These are phyloP conservation scores for Otis tarda DNA, from an alignment of 2,113 vertebrate genomes.

Conservation along the genomic window DNA sequence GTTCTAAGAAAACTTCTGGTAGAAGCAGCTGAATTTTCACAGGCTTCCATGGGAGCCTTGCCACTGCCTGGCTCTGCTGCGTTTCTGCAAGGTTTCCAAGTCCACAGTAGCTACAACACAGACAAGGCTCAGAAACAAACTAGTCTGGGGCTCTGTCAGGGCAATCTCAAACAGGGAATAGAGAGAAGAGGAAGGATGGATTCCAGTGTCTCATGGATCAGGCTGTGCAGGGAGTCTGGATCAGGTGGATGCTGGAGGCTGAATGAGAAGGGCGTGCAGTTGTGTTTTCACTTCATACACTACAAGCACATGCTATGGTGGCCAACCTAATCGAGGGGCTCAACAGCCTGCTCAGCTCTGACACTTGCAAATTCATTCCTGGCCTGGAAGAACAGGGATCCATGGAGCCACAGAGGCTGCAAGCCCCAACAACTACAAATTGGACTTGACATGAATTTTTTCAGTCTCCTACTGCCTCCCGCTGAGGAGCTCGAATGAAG, in stretches of 20 bases:
- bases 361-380: neutral
- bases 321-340: neutral
- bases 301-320: neutral
- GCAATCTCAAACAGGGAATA: neutral
- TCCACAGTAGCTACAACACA: neutral
- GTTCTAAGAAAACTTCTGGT: neutral
- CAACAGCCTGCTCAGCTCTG: neutral
- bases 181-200: neutral
- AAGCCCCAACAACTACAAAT: neutral
- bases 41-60: neutral
- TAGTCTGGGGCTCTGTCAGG: neutral
- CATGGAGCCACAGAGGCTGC: neutral
- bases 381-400: neutral
- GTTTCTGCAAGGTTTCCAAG: neutral
- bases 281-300: neutral
- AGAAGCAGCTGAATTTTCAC: neutral
- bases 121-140: neutral
- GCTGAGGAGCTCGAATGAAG: neutral
- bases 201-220: neutral
- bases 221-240: neutral
- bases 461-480: neutral
- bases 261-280: fast-evolving
- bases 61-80: neutral
- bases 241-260: neutral
- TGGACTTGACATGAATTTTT: neutral